These are phyloP conservation scores for Chloroceryle aenea DNA, from an alignment of 2,113 vertebrate genomes.

Conservation along the genomic window DNA sequence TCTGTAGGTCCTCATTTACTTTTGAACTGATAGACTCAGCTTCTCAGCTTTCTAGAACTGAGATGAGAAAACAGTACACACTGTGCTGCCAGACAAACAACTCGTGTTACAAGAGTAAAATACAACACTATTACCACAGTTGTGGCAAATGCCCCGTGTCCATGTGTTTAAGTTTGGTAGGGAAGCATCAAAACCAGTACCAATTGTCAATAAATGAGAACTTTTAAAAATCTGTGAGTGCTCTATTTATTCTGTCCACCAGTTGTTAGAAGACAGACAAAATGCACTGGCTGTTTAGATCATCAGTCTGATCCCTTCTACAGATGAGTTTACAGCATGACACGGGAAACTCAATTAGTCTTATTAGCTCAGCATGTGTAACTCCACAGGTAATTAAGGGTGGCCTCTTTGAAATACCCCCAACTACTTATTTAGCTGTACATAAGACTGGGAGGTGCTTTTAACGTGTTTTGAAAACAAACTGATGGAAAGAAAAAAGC, in stretches of 20 bases:
- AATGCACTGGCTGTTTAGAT: not conserved
- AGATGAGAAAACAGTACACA: not conserved
- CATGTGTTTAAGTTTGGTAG: not conserved
- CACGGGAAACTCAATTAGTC: not conserved
- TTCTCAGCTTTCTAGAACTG: not conserved
- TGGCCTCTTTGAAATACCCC: not conserved
- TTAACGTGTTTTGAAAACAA: not conserved
- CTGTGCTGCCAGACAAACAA: not conserved
- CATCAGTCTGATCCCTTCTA: not conserved
- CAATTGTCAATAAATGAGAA: not conserved
- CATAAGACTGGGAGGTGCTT: not conserved
- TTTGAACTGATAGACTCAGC: not conserved
- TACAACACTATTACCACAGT: no score
- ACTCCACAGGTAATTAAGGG: not conserved
- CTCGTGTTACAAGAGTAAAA: not conserved
- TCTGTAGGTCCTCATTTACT: not conserved
- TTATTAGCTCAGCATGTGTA: not conserved
- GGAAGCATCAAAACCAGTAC: not conserved
- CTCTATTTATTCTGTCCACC: not conserved
- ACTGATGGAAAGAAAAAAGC: not conserved
- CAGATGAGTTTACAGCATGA: not conserved
- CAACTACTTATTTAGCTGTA: not conserved
- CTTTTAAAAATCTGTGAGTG: not conserved
- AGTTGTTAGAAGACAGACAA: not conserved
- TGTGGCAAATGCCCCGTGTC: not conserved